Conservation (phyloP, 2,797 vertebrate genomes). For the Sciurus vulgaris region DNA sequence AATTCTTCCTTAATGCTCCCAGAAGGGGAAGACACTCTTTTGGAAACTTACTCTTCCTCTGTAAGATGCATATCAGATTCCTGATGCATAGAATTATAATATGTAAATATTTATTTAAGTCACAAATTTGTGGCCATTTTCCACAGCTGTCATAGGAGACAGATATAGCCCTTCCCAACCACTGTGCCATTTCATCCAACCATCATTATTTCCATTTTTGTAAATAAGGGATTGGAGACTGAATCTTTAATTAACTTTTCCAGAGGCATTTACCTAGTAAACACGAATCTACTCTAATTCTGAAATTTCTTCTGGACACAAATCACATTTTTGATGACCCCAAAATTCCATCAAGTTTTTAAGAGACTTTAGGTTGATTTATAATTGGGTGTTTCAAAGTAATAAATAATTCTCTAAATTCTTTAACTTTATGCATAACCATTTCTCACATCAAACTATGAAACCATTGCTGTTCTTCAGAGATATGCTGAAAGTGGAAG, state of each 20-base stretch:
- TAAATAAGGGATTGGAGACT: not conserved
- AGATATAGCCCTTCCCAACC: not conserved
- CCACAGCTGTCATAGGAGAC: not conserved
- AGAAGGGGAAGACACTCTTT: not conserved
- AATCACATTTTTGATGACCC: not conserved
- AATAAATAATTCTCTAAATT: conserved; percentile 65
- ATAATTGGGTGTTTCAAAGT: conserved; percentile 50
- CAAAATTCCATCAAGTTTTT: conserved; percentile 12
- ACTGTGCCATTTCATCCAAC: not conserved
- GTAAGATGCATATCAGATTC: not conserved
- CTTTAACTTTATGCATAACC: not conserved
- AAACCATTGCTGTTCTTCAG: conserved; percentile 1
- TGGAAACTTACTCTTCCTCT: not conserved
- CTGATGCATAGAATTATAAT: not conserved
- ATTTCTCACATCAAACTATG: conserved; percentile 28
- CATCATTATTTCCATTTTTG: conserved; percentile 6
- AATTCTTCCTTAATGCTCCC: not conserved
- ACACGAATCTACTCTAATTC: not conserved
- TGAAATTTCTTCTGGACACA: conserved; percentile 8
- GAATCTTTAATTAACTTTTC: conserved; percentile 41
- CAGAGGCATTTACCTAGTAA: not conserved
- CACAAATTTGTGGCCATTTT: not conserved
- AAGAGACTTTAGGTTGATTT: conserved; percentile 28
- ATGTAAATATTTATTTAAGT: not conserved
- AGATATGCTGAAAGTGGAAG: conserved; percentile 49